Conservation (phyloP, 2,888 invertebrate species). For the Slavum lentiscoides region DNA sequence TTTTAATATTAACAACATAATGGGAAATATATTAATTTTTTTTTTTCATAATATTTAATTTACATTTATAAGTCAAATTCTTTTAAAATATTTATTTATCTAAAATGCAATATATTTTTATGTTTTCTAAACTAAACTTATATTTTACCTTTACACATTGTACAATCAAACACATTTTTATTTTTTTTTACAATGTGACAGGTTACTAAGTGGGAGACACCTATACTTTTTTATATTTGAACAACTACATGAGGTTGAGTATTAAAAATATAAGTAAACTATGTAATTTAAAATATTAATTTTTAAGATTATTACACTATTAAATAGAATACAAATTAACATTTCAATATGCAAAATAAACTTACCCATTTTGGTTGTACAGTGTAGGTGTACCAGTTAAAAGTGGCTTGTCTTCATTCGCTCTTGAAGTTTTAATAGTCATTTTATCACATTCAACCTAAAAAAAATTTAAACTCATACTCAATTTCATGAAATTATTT, state of each 20-base stretch:
- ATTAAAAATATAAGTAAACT: neutral
- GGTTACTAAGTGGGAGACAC: too few relatives aligned
- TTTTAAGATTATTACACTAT: neutral
- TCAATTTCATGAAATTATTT: neutral
- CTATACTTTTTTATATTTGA: neutral
- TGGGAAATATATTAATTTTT: too few relatives aligned
- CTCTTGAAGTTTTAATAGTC: slow-evolving; percentile 44
- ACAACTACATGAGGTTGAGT: neutral
- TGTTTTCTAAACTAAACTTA: too few relatives aligned
- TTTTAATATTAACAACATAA: too few relatives aligned
- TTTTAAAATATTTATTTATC: too few relatives aligned
- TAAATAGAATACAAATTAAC: neutral
- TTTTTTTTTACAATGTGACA: too few relatives aligned
- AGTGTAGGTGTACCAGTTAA: slow-evolving; percentile 45
- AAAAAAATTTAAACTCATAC: neutral
- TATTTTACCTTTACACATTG: too few relatives aligned
- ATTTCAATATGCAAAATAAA: neutral
- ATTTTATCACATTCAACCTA: slow-evolving; percentile 37
- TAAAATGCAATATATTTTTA: too few relatives aligned
- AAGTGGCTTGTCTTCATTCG: slow-evolving; percentile 47
- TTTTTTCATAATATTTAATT: too few relatives aligned
- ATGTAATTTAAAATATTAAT: neutral
- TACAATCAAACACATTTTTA: too few relatives aligned
- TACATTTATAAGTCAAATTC: too few relatives aligned
- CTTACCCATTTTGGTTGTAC: slow-evolving; percentile 47